Base-by-base conservation (phyloP, 2,113 vertebrate species). In the Notothenia coriiceps region DNA sequence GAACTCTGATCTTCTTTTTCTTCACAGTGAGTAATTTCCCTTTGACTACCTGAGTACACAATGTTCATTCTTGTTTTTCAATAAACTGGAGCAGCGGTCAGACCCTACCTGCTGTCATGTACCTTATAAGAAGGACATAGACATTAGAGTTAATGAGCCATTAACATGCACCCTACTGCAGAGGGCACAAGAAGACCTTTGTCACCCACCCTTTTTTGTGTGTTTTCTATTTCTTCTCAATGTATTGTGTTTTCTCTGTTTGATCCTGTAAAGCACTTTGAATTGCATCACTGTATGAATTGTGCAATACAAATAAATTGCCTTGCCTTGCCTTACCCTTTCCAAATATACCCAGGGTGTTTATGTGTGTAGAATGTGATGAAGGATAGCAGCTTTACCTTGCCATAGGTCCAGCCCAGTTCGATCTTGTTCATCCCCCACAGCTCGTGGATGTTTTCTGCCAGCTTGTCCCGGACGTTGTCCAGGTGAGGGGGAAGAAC, bases 391-490 rank as follows among this genome's bases (percentile, higher is more conserved):
- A 73, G 51, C 2, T 49, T 73, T 94, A 99, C 98, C 96, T 99
- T 99, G 93, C 98, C 98, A 10, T 96, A 99, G 18, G 96, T 97
- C 98, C 98, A 99, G 69, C 98, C 98, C 50, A 99, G 95, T 83
- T 99, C 98, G 57, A 99, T 99, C 94, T 99, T 99, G 92, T 98
- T 99, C 97, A 98, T 99, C 67, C 96, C 98, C 98, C 98, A 99
- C 33, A 99, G 96, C 76, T 99, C 98, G 5, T 99, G 98, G 84
- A 99, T 99, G 84, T 99, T 99, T 94, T 99, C 98, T 87, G 98
- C 98, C 85, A 99, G 90, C 83, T 96, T 98, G 90, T 98, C 96
- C 79, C 97, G 95, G 69, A 99, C 97, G 87, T 97, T 97, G 91
- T 99, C 98, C 82, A 99, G 95, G 87, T 99, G 97, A 91, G 97